phyloP scores from a whole-genome alignment of 2,113 vertebrate genomes.

The Oreotrochilus melanogaster region DNA sequence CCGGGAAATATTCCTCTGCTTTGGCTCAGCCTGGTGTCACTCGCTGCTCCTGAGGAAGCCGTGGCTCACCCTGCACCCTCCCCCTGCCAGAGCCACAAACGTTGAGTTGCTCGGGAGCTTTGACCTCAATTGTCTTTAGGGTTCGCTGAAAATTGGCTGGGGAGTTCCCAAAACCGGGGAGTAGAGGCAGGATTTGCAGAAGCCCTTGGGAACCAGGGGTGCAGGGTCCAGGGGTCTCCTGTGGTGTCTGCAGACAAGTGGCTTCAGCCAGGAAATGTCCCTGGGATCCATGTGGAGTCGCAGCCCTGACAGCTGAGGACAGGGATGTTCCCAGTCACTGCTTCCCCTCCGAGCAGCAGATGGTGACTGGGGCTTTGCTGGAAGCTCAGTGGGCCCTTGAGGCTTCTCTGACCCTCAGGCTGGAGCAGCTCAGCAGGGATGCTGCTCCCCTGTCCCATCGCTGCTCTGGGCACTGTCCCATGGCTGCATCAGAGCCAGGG shows the following conservation, averaged over 20 bases:
- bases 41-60: background rate
- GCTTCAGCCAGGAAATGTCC: background rate
- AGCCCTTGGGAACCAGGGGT: background rate
- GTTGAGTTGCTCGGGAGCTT: background rate
- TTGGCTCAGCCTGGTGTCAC: background rate
- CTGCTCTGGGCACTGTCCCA: background rate
- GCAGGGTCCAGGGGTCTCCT: background rate
- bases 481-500: background rate
- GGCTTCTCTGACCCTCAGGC: background rate
- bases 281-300: background rate
- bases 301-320: accelerated
- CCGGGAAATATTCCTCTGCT: background rate
- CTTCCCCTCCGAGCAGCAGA: background rate
- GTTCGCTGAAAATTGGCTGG: background rate
- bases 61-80: accelerated
- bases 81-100: background rate
- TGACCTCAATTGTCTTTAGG: background rate
- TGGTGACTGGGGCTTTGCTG: background rate
- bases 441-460: background rate
- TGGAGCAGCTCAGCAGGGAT: accelerated
- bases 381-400: accelerated
- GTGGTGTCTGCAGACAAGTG: accelerated
- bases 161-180: background rate
- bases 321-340: background rate
- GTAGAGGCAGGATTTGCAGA: accelerated